Percentiles rank a stretch among this genome's conserved stretches.
phyloP scores from a whole-genome alignment of 2,888 invertebrate species.

The Bugula neritina region DNA sequence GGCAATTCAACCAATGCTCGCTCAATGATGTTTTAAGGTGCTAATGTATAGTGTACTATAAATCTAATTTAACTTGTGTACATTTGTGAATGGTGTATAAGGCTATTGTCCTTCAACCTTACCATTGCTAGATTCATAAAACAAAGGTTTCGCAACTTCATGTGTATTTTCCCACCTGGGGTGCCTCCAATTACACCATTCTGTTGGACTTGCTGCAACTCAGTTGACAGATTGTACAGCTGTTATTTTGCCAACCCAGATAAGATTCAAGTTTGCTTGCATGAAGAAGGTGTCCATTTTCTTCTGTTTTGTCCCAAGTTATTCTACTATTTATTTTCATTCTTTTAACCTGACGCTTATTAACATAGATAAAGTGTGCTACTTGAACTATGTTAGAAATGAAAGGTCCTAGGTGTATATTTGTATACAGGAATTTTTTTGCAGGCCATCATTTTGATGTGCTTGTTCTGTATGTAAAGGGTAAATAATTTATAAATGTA shows the following conservation, averaged over 20 bases:
- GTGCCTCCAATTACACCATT: no score
- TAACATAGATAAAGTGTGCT: slow-evolving; percentile 5
- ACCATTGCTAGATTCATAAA: no score
- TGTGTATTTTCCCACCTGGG: no score
- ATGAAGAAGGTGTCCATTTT: background rate
- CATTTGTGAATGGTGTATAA: no score
- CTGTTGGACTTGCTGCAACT: no score
- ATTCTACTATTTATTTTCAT: slow-evolving; percentile 19
- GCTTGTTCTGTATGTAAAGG: slow-evolving; percentile 24
- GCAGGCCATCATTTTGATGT: slow-evolving; percentile 2
- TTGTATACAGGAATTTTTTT: slow-evolving; percentile 19
- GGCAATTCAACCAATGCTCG: background rate
- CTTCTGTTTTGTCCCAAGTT: background rate
- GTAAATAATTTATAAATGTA: slow-evolving; percentile 27
- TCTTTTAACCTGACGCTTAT: slow-evolving; percentile 1
- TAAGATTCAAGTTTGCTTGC: background rate
- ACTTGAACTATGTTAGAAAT: no score
- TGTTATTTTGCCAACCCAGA: slow-evolving; percentile 25
- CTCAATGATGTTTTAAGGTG: slow-evolving; percentile 26
- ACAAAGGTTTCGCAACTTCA: no score
- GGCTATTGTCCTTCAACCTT: no score
- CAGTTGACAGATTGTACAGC: no score
- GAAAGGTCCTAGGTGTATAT: slow-evolving; percentile 6
- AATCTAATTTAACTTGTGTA: background rate
- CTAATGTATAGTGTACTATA: slow-evolving; percentile 26